Evolutionary conservation across 2,797 vertebrate genomes (phyloP).

Genomic region (Myotis planiceps): DNA sequence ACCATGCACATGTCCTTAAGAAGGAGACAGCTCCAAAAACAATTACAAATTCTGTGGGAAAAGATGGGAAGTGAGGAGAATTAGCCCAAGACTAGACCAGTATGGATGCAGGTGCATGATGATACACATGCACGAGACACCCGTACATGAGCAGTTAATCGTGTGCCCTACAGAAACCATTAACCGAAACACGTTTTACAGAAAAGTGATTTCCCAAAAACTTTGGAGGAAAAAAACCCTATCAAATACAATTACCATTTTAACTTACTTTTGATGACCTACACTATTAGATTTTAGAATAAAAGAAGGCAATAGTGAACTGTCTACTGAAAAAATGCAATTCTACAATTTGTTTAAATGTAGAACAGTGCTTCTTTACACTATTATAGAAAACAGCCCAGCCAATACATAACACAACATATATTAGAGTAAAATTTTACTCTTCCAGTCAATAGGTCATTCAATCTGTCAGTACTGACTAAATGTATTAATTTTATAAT

Average conservation of each 20-base stretch:
- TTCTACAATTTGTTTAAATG: neutral
- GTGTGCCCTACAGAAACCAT: neutral
- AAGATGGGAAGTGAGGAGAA: neutral
- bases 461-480: conserved; percentile 13
- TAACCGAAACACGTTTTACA: conserved; percentile 29
- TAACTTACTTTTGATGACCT: conserved; percentile 49
- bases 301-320: conserved; percentile 29
- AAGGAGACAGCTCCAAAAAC: neutral
- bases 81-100: neutral
- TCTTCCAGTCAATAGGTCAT: neutral
- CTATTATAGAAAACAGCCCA: neutral
- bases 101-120: neutral
- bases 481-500: conserved; percentile 5
- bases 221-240: neutral
- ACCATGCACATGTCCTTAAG: conserved; percentile 5
- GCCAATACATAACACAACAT: conserved; percentile 1
- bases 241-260: conserved; percentile 35
- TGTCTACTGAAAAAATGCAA: neutral
- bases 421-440: conserved; percentile 1
- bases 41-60: neutral
- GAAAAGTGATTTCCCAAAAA: conserved; percentile 39
- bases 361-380: neutral
- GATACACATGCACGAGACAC: neutral
- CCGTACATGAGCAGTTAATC: neutral
- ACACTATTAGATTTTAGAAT: neutral